Base-by-base conservation (phyloP, 2,797 vertebrate genomes). In the Vultur gryphus region DNA sequence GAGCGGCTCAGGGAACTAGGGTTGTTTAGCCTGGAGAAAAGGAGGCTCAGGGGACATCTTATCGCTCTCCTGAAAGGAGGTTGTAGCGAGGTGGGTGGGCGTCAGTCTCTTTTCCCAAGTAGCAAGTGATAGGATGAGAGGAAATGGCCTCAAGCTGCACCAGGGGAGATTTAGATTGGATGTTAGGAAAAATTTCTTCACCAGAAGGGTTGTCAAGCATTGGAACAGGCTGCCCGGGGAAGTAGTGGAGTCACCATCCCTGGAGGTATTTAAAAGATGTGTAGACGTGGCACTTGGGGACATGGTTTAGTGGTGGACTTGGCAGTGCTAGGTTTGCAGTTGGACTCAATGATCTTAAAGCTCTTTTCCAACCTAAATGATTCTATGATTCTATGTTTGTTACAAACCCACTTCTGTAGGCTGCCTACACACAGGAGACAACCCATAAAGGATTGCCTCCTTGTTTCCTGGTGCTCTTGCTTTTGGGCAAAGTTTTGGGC, bases 241-340 rank as follows among this genome's bases (percentile, higher is more conserved):
- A 81, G 26, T 7, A 2, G n/a, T 10, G 8, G 23, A 77, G 13
- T 41, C 76, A 43, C 39, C n/a, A 20, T 18, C 14, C 26, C 54
- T 54, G 39, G 13, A 44, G 61, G 15, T 19, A 64, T 35, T n/a
- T 48, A 43, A 66, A 67, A 52, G 15, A 64, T 0, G 0, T 11
- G 20, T 6, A 43, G 39, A n/a, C 0, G 0, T 10, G 44, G 29
- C 15, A 25, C 43, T 1, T 35, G 29, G 20, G 17, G 54, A 89
- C 65, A 31, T 2, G 21, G 37, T 35, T 81, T 66, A 52, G n/a
- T 6, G 15, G 12, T 48, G 18, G 59, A 35, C 39, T 89, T 82
- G n/a, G 24, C 54, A 67, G 13, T n/a, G 11, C 13, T 37, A 33
- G 19, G n/a, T 72, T 52, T 37, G 37, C 37, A 37, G 31, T 8